Percentiles rank a stretch among this genome's conserved stretches.
These are phyloP conservation scores for Fregetta grallaria DNA, from an alignment of 2,113 vertebrate species.

Conservation along the genomic window DNA sequence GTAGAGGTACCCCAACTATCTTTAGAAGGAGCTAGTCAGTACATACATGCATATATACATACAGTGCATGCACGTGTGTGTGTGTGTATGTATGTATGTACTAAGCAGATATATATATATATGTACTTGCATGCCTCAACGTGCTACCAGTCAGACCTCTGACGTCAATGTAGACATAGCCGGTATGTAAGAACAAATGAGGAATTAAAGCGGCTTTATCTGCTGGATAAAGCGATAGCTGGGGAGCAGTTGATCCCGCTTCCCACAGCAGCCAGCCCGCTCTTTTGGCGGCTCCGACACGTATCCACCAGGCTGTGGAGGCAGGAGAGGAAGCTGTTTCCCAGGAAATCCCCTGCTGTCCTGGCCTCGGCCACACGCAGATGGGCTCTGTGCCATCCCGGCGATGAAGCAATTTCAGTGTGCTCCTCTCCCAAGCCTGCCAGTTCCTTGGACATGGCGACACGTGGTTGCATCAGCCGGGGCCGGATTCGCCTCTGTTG, in stretches of 20 bases:
- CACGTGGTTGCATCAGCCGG: rapidly evolving
- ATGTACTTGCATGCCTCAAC: neutral
- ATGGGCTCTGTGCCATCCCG: neutral
- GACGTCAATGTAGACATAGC: neutral
- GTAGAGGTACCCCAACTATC: neutral
- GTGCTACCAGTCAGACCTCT: neutral
- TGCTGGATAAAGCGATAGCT: neutral
- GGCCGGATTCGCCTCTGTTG: neutral
- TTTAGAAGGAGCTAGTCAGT: neutral
- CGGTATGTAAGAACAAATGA: neutral
- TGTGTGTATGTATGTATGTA: too few relatives aligned
- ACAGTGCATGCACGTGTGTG: rapidly evolving
- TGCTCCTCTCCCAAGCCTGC: neutral
- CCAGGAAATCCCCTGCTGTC: neutral
- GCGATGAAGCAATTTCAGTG: neutral
- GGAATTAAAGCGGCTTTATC: neutral
- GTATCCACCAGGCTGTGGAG: neutral
- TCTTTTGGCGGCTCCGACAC: rapidly evolving
- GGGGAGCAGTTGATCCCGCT: neutral
- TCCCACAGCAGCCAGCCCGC: neutral
- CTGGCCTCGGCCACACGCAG: rapidly evolving
- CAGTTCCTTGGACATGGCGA: neutral
- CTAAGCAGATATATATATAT: neutral
- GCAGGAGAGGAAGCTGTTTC: neutral
- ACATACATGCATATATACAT: neutral